Conservation (phyloP, 2,888 invertebrate genomes). For the Pseudeuparius sepicola region DNA sequence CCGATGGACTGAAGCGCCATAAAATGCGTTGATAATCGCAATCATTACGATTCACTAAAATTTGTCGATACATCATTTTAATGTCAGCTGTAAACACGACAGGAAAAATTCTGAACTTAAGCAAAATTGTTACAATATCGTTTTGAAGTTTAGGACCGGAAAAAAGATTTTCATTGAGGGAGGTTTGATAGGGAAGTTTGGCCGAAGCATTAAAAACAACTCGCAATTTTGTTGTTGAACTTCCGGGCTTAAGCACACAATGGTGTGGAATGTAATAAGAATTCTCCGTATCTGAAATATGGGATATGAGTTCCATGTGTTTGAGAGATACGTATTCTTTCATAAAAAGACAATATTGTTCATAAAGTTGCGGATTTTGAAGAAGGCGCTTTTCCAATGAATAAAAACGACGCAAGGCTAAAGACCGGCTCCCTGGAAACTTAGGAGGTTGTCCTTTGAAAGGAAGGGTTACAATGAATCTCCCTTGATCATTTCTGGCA, state of each 20-base stretch:
- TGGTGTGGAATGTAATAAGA: conserved; percentile 8
- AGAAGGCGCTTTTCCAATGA: conserved; percentile 3
- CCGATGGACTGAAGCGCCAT: not conserved
- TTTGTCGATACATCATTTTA: not conserved
- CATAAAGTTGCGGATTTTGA: conserved; percentile 6
- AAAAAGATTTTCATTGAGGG: not conserved
- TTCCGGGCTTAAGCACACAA: conserved; percentile 7
- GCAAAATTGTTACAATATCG: not conserved
- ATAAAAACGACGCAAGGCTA: conserved; percentile 4
- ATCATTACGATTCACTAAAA: not conserved
- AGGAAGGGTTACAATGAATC: conserved; percentile 9
- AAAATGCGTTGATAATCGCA: conserved; percentile 2
- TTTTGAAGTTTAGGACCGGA: not conserved
- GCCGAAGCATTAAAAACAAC: not conserved
- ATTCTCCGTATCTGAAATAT: not conserved
- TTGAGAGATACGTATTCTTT: conserved; percentile 3
- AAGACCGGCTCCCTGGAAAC: conserved; percentile 4
- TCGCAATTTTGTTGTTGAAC: conserved; percentile 1
- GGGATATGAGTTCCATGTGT: conserved; percentile 3
- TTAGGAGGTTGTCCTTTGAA: not conserved
- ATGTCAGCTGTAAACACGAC: not conserved
- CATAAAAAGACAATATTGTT: conserved; percentile 5
- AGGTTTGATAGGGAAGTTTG: not conserved
- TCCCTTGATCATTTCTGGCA: not conserved
- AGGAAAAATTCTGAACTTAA: not conserved